Evolutionary conservation across 2,113 vertebrate genomes (phyloP), one percentile per base, ranked within the genome.

Genomic region (Bos javanicus): DNA sequence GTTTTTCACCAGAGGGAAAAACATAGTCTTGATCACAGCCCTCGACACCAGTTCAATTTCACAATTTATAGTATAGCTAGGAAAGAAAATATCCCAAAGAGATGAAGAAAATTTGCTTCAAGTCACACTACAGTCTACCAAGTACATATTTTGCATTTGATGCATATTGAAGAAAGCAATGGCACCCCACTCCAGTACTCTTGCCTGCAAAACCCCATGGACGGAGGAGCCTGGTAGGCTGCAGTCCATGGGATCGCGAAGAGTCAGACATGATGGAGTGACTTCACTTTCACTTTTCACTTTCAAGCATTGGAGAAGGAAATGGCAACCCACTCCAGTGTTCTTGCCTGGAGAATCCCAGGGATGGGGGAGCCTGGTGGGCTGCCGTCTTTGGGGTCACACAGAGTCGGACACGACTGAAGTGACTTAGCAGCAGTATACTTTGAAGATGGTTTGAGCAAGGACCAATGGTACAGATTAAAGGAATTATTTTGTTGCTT

Each of bases 191-290:
- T 62, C 13, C 60, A 33, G 28, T 62, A 62, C 6, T 33, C 60
- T 62, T 62, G 28, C 60, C 28, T 62, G 28, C 14, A 62, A 33
- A 62, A 62, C 2, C 26, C 60, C 60, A 62, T 3, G 14, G 60
- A 62, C 0, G 1, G 28, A 62, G 28, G 28, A 62, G 6, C 13
- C 60, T 62, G 28, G 28, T 62, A 4, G 30, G 28, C 6, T 33
- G 12, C 6, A 33, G 28, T 15, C 13, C 28, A 33, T 15, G 60
- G 60, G 60, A 6, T 33, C 0, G 6, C 13, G 7, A 62, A 62
- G 60, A 62, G 14, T 62, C 0, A 1, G 28, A 15, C 13, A 62
- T 2, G 1, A 62, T 0, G 0, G 28, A 62, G 0, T 15, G 28
- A 62, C 28, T 62, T 62, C 59, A 62, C 28, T 62, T 62, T 62